Evolutionary conservation across 2,113 vertebrate species (phyloP), one percentile per base, ranked within the genome.

Genomic region (Cygnus buccinator): DNA sequence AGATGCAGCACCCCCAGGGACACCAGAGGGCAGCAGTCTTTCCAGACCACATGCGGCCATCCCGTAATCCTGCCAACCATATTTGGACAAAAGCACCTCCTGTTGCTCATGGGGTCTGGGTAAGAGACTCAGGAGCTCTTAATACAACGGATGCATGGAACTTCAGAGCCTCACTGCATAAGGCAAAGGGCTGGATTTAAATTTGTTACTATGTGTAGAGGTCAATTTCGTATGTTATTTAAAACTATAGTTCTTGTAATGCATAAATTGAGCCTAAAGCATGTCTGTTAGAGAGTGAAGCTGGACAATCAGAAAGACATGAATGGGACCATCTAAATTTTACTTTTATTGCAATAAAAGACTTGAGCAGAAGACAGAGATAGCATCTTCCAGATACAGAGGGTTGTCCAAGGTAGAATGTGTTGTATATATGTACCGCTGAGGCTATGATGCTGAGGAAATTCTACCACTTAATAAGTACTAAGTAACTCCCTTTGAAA

Each of bases 1-100:
- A 39, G 33, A 17, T 70, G 37, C 25, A 3, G 0, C 17, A 15
- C 1, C 1, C 13, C 23, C 44, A 26, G 35, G 28, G 12, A 35
- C 22, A 44, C 26, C 13, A 15, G 2, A 59, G 12, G 31, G 26
- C 31, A 74, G 31, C 4, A 68, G 23, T 73, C 80, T 73, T 44
- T 43, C 6, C 31, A 41, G 48, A 9, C 11, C 13, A 23, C 0
- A 0, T 37, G 13, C 35, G 70, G 31, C 44, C 74, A n/a, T 31
- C 11, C 59, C 31, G 6, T 43, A 31, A 16, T 59, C 9, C 20
- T 33, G 33, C 20, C 25, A 25, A n/a, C 46, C 26, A 31, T 26
- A 76, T 67, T 17, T 52, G 35, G 19, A n/a, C 8, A 70, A 33
- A 25, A 82, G 21, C 10, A 71, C 22, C 28, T 75, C 5, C 44